These are phyloP conservation scores for Parazoanthus swiftii DNA, from an alignment of 92 coral and sea anemone genomes.

Conservation along the genomic window DNA sequence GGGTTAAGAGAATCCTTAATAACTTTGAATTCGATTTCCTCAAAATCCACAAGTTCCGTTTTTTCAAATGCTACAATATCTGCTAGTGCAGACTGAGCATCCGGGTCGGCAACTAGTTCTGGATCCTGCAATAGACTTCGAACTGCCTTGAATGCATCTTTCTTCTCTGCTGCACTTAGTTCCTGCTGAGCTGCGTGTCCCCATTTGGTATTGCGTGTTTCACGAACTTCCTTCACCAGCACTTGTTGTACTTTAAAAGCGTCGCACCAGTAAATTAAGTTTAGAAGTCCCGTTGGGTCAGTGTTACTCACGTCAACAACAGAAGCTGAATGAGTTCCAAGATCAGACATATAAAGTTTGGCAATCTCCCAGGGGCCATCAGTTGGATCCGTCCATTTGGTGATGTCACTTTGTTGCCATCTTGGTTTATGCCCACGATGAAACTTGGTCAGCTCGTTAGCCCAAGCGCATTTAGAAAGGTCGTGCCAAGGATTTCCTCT, in stretches of 20 bases:
- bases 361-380: constrained; percentile 85
- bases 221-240: constrained; percentile 61
- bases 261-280: constrained; percentile 67
- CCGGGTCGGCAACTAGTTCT: constrained; percentile 53
- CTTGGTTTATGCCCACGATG: constrained; percentile 56
- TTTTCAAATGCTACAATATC: constrained; percentile 43
- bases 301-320: constrained; percentile 59
- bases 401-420: constrained; percentile 77
- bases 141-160: constrained; percentile 66
- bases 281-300: constrained; percentile 74
- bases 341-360: constrained; percentile 75
- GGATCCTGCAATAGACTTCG: constrained; percentile 69
- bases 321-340: constrained; percentile 48
- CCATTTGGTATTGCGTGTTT: constrained; percentile 73
- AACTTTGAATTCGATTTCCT: constrained; percentile 44
- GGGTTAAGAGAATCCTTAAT: constrained; percentile 31
- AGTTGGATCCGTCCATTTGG: constrained; percentile 70
- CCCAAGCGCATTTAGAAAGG: constrained; percentile 68
- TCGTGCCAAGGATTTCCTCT: constrained; percentile 56
- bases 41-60: constrained; percentile 43
- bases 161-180: constrained; percentile 53
- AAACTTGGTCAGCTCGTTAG: constrained; percentile 52
- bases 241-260: constrained; percentile 57
- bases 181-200: constrained; percentile 71
- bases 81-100: constrained; percentile 48